Evolutionary conservation across 53 echinoderm and acorn worm species (phyloP).

Genomic region (Paracentrotus lividus): DNA sequence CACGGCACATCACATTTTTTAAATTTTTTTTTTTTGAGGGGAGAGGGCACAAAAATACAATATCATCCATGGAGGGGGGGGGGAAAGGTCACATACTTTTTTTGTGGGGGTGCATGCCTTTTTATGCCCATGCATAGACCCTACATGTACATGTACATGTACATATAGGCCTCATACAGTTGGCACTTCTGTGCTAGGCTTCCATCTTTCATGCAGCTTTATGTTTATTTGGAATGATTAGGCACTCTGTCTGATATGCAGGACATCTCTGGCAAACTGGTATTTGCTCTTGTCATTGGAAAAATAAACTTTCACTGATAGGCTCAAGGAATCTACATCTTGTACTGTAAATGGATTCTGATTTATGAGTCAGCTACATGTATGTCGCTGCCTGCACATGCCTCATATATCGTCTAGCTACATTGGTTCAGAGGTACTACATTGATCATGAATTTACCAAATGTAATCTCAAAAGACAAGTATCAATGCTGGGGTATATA

Average conservation of each 20-base stretch:
- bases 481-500: too few species aligned
- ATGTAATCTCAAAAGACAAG: too few species aligned
- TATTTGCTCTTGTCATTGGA: slow-evolving; percentile 39
- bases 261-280: slow-evolving; percentile 22
- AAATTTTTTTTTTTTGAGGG: too few species aligned
- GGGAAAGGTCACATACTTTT: too few species aligned
- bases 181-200: too few species aligned
- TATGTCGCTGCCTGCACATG: background rate
- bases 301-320: slow-evolving; percentile 22
- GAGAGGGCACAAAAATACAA: too few species aligned
- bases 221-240: slow-evolving; percentile 24
- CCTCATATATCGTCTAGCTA: background rate
- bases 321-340: background rate
- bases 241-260: slow-evolving; percentile 26
- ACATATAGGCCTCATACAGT: too few species aligned
- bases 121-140: too few species aligned
- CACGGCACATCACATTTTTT: too few species aligned
- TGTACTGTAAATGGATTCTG: background rate
- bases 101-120: too few species aligned
- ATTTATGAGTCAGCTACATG: background rate
- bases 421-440: background rate
- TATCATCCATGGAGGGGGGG: too few species aligned
- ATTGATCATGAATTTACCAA: background rate
- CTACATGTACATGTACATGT: too few species aligned
- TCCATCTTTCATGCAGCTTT: background rate